phyloP scores from a whole-genome alignment of 2,797 vertebrate species.

The Numenius phaeopus region DNA sequence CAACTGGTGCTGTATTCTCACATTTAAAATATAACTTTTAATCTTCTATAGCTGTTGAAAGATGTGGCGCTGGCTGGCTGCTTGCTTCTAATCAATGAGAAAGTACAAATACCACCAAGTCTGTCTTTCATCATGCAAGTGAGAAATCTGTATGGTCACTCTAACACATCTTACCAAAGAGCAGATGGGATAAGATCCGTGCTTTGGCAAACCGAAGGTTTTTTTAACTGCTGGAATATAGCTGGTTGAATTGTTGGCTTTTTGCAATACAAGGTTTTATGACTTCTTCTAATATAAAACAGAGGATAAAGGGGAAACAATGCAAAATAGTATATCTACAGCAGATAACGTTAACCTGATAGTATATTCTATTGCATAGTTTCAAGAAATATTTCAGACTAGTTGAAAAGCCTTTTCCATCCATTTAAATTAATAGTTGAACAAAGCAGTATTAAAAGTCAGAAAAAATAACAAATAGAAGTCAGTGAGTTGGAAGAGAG shows the following conservation, averaged over 20 bases:
- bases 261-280: constrained; percentile 54
- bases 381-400: neutral
- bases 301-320: constrained; percentile 40
- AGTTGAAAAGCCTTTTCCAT: neutral
- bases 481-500: neutral
- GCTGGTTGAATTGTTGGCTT: constrained; percentile 36
- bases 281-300: constrained; percentile 38
- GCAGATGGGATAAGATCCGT: constrained; percentile 43
- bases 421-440: neutral
- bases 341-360: neutral
- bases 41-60: constrained; percentile 32
- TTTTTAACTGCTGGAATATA: constrained; percentile 18
- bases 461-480: neutral
- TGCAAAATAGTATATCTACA: constrained; percentile 5
- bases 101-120: constrained; percentile 38
- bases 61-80: neutral
- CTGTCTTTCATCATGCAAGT: constrained; percentile 59
- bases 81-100: constrained; percentile 30
- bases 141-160: constrained; percentile 39
- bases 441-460: neutral
- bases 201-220: constrained; percentile 20
- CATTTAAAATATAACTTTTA: constrained; percentile 9
- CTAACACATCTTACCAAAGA: constrained; percentile 16
- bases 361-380: neutral
- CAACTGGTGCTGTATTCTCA: neutral